A percentile compares a stretch with the other conserved stretches of the same genome.
phyloP scores from a whole-genome alignment of 2,113 vertebrate species.

The Gobio gobio region DNA sequence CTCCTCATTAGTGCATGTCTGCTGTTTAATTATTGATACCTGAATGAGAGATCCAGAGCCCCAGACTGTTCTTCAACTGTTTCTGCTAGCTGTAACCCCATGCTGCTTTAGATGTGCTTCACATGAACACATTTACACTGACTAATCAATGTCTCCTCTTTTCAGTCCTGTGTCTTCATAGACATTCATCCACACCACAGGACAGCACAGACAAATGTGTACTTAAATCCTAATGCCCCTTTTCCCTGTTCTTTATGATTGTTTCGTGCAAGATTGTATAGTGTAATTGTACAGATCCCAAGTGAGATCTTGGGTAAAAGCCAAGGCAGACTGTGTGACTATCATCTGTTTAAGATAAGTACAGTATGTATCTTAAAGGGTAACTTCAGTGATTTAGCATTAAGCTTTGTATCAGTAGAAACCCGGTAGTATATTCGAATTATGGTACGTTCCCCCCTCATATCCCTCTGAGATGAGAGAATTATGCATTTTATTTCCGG shows the following conservation, averaged over 20 bases:
- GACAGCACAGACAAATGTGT: not conserved
- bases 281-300: too few relatives aligned
- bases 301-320: not conserved
- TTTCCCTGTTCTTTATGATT: not conserved
- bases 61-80: not conserved
- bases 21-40: slow-evolving; percentile 46
- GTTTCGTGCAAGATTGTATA: not conserved
- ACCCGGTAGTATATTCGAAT: too few relatives aligned
- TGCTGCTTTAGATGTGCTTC: slow-evolving; percentile 1
- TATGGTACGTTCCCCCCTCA: too few relatives aligned
- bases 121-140: slow-evolving; percentile 15
- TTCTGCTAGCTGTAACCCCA: not conserved
- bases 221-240: not conserved
- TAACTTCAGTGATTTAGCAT: too few relatives aligned
- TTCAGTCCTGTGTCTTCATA: not conserved
- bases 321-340: not conserved
- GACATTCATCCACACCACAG: not conserved
- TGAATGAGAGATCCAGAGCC: slow-evolving; percentile 24
- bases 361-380: not conserved
- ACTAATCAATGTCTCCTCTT: slow-evolving; percentile 7
- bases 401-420: too few relatives aligned
- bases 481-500: too few relatives aligned
- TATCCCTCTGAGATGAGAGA: too few relatives aligned
- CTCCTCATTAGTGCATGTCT: slow-evolving; percentile 51
- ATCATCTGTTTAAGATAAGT: not conserved